Base-by-base conservation (phyloP, 2,888 invertebrate species). In the Agriopis aurantiaria region DNA sequence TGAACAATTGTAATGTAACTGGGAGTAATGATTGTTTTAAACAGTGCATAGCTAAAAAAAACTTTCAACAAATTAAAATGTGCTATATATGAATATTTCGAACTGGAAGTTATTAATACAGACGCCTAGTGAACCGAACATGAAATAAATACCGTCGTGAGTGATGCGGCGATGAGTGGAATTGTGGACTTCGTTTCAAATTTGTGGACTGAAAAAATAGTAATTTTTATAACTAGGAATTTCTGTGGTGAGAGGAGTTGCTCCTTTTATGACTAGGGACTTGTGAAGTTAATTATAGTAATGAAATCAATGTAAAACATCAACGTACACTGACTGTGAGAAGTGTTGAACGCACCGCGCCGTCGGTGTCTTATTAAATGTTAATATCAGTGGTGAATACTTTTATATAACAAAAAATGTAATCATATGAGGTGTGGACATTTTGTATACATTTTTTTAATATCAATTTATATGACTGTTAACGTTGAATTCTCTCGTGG, bases 171-270 rank as follows among this genome's bases (percentile, higher is more conserved):
- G 83, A 80, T 81, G 86, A 87, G 91, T 92, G 91, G 84, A 89
- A 90, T 91, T 88, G 93, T 93, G 93, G 91, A 94, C 94, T 92
- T 92, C 88, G 85, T 93, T 93, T 92, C 89, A 93, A 94, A 93
- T 93, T 93, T 88, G 92, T 93, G 94, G 92, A 94, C 93, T 91
- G 86, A 92, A 88, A 65, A 88, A 91, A 91, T 89, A 88, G 92
- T 92, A 92, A 93, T 93, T 92, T 90, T 92, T 91, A 92, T 91
- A 91, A 88, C 91, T 91, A 92, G 91, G 85, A 91, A 93, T 91
- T 90, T 93, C 91, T 93, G 92, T 94, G 93, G 92, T 89, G 93
- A 90, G 93, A 92, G 92, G 93, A 90, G 92, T 93, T 92, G 85
- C 90, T 93, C 92, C 91, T 90, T 63, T 89, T 87, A 73, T 83